Evolutionary conservation across 2,113 vertebrate species (phyloP).

Genomic region (Ariopsis seemanni): DNA sequence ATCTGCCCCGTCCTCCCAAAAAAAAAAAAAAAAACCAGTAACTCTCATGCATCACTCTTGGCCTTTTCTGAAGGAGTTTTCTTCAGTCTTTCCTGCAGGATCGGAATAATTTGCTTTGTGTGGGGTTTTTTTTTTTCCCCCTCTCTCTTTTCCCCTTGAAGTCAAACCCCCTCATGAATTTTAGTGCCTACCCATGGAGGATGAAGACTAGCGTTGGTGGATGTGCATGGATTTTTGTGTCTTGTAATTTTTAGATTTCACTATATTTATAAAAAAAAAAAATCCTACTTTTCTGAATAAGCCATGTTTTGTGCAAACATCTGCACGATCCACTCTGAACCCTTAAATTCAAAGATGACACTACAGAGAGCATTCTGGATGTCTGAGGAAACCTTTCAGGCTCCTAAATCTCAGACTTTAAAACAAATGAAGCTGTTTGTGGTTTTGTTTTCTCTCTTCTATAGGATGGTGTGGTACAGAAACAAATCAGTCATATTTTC

Average conservation of each 20-base stretch:
- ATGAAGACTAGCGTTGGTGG: slow-evolving; percentile 49
- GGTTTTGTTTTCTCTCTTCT: not conserved
- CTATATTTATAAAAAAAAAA: not conserved
- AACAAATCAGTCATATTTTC: not conserved
- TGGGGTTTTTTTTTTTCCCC: not conserved
- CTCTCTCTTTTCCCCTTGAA: not conserved
- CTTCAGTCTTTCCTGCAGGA: not conserved
- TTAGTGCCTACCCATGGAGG: slow-evolving; percentile 56
- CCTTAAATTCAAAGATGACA: not conserved
- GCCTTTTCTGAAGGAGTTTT: too few relatives aligned
- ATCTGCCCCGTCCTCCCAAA: slow-evolving; percentile 4
- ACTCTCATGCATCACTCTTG: not conserved
- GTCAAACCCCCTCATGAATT: slow-evolving; percentile 35
- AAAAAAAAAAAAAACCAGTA: not conserved
- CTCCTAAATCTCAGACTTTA: not conserved
- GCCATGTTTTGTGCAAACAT: slow-evolving; percentile 33
- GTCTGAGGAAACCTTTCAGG: not conserved
- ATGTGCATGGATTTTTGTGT: slow-evolving; percentile 34
- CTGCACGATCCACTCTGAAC: not conserved
- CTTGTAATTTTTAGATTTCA: not conserved
- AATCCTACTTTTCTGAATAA: slow-evolving; percentile 36
- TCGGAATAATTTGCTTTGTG: not conserved
- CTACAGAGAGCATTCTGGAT: not conserved
- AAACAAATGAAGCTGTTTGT: not conserved
- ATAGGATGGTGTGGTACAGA: not conserved